These are phyloP conservation scores for Leptothorax acervorum DNA, from an alignment of 2,888 invertebrate species.

Conservation along the genomic window DNA sequence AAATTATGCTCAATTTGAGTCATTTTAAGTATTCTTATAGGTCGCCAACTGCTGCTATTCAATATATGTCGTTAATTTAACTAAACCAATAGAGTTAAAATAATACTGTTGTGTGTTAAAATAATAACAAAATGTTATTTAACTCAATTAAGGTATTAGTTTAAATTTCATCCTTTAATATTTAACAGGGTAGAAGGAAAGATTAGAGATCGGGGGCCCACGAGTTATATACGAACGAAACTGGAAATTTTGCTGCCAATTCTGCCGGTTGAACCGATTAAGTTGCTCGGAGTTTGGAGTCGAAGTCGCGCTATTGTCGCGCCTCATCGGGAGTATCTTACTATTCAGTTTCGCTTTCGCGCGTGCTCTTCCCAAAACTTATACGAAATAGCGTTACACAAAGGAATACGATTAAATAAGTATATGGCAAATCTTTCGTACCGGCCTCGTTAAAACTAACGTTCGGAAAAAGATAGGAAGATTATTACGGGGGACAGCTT, in stretches of 20 bases:
- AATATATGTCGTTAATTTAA: too few relatives aligned
- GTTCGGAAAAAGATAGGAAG: background rate
- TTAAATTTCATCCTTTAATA: too few relatives aligned
- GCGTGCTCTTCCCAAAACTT: conserved; percentile 2
- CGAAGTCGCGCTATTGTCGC: background rate
- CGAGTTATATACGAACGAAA: background rate
- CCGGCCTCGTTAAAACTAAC: background rate
- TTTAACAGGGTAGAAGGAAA: background rate
- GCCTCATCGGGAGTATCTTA: background rate
- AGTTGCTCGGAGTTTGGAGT: background rate
- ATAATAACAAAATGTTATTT: too few relatives aligned
- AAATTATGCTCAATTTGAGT: too few relatives aligned
- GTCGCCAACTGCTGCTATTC: too few relatives aligned
- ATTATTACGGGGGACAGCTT: background rate
- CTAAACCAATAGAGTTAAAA: too few relatives aligned
- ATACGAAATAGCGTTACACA: conserved; percentile 7
- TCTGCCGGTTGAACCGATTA: too few relatives aligned
- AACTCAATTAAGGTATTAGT: too few relatives aligned
- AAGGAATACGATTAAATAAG: conserved; percentile 32
- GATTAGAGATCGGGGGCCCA: background rate
- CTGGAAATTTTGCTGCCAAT: background rate
- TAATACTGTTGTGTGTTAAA: too few relatives aligned
- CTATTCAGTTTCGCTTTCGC: conserved; percentile 3
- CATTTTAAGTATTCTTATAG: too few relatives aligned
- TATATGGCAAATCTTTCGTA: conserved; percentile 40